Evolutionary conservation across 2,797 vertebrate genomes (phyloP), one percentile per base, ranked within the genome.

Genomic region (Eleutherodactylus coqui): DNA sequence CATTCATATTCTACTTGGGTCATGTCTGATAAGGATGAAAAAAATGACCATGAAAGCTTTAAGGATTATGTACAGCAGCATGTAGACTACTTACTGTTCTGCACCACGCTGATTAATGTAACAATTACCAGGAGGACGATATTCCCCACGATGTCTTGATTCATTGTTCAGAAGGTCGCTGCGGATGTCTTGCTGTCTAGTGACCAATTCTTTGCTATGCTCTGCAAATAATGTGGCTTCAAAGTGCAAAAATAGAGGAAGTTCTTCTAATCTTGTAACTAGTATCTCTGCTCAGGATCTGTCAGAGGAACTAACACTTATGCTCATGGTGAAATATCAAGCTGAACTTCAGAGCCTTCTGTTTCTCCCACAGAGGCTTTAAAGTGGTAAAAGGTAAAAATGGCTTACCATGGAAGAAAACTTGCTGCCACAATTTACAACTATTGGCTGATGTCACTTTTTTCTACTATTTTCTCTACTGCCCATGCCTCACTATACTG

Each of bases 31-130:
- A 11, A 10, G n/a, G n/a, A 60, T n/a, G 10, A 60, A 60, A 60
- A 60, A 60, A 6, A 60, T 55, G 7, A n/a, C 53, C 24, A 55
- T 55, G 53, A 55, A 55, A 24, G 5, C 11, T 16, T 8, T n/a
- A n/a, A 45, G 43, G 43, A 45, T 24, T 70, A 24, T 11, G 13
- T 8, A n/a, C 11, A 72, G 21, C 38, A 24, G n/a, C 24, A 36
- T 58, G 2, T 13, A 16, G 85, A 75, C 67, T 51, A 32, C 96
- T 95, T 93, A 99, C 97, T 96, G 0, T 99, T 99, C 91, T 99
- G 98, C 72, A 98, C 78, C 1, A 96, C 96, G 0, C 97, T 99
- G 91, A 99, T 88, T 80, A 98, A 93, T 16, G 97, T 98, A 89
- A 99, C 93, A 0, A 96, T 92, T 87, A 93, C 96, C 47, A 99